Conservation (phyloP, 2,113 vertebrate genomes). For the Sander lucioperca region DNA sequence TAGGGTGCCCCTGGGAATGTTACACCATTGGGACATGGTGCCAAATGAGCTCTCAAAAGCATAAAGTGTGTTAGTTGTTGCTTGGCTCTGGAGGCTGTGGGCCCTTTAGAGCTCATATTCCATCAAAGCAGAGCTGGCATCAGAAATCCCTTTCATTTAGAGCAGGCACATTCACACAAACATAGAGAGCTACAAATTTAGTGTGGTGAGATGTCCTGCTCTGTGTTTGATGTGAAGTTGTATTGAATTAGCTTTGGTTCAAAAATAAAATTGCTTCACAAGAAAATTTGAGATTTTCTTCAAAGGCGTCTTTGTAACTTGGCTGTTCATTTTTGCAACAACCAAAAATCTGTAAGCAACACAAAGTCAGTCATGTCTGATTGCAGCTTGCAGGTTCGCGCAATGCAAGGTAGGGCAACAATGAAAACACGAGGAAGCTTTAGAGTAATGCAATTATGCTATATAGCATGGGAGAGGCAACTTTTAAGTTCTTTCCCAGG, state of each 20-base stretch:
- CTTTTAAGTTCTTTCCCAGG: not conserved
- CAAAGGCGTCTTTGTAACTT: not conserved
- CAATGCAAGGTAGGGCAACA: not conserved
- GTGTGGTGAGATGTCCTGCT: not conserved
- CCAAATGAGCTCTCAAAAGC: constrained; percentile 66
- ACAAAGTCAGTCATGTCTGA: not conserved
- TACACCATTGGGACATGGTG: constrained; percentile 42
- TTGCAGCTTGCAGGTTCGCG: not conserved
- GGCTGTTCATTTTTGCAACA: not conserved
- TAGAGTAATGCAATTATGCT: too few species aligned
- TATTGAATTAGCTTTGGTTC: constrained; percentile 8
- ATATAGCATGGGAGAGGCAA: not conserved
- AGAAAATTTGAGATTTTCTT: not conserved
- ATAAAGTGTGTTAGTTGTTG: constrained; percentile 54
- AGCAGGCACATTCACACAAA: constrained; percentile 29
- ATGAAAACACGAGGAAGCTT: not conserved
- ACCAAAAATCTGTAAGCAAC: not conserved
- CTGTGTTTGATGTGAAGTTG: constrained; percentile 40
- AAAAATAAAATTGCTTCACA: constrained; percentile 25
- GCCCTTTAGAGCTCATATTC: constrained; percentile 48
- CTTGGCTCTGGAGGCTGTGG: constrained; percentile 33
- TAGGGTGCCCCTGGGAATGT: constrained; percentile 29
- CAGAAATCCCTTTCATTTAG: constrained; percentile 62
- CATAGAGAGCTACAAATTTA: constrained; percentile 33
- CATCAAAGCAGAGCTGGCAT: constrained; percentile 60